A percentile compares a stretch with the other conserved stretches of the same genome.
phyloP scores from a whole-genome alignment of 1,140 invertebrate species.

The Trypoxylus dichotomus region DNA sequence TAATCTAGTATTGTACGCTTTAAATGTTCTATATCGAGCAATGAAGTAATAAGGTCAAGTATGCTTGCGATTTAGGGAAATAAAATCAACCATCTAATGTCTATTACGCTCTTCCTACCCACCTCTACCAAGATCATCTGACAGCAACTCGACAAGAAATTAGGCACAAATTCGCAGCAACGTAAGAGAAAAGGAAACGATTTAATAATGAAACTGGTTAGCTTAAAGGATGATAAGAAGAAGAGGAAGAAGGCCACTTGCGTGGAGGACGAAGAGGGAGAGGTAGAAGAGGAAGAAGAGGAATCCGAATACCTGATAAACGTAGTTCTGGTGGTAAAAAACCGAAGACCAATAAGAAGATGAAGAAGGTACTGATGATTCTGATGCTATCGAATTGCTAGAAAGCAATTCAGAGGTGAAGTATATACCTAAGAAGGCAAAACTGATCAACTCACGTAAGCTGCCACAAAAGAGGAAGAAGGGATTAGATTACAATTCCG shows the following conservation, averaged over 20 bases:
- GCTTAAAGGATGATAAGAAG: conserved; percentile 61
- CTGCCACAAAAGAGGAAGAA: conserved; percentile 64
- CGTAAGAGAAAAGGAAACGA: conserved; percentile 84
- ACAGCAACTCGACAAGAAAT: conserved; percentile 79
- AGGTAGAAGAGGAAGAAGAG: conserved; percentile 63
- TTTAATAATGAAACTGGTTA: conserved; percentile 76
- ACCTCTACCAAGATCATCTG: conserved; percentile 91
- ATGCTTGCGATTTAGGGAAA: no score
- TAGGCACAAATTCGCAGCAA: conserved; percentile 71
- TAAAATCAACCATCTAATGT: no score
- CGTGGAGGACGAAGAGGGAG: conserved; percentile 63
- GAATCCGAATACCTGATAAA: conserved; percentile 62
- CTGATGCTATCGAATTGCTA: conserved; percentile 62
- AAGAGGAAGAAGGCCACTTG: conserved; percentile 59
- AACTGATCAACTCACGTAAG: conserved; percentile 54
- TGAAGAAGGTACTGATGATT: conserved; percentile 62
- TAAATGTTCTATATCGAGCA: no score
- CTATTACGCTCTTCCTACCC: no score
- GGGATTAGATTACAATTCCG: conserved; percentile 73
- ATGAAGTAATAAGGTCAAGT: no score
- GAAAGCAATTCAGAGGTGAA: conserved; percentile 71
- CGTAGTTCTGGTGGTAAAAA: conserved; percentile 59
- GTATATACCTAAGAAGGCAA: conserved; percentile 63
- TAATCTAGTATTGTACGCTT: no score
- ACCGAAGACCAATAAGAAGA: conserved; percentile 57